Percentiles rank a stretch among this genome's conserved stretches.
These are phyloP conservation scores for Seladonia tumulorum DNA, from an alignment of 2,888 invertebrate genomes.

Conservation along the genomic window DNA sequence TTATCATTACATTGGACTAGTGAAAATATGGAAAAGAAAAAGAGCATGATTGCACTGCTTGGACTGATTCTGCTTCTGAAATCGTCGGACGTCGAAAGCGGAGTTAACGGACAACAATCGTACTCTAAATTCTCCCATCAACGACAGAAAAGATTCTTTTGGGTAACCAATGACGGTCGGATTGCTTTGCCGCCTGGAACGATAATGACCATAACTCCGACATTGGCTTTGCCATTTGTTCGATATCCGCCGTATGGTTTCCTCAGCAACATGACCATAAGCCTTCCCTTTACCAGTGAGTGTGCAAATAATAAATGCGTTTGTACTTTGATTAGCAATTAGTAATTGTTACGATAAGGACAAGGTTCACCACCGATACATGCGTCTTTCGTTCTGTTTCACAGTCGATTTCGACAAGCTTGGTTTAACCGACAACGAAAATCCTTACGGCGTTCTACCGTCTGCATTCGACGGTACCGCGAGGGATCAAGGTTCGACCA, in stretches of 20 bases:
- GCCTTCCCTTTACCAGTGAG: slow-evolving; percentile 94
- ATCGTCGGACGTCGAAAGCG: slow-evolving; percentile 42
- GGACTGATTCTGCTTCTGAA: slow-evolving; percentile 59
- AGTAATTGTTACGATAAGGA: not conserved
- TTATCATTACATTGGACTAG: not conserved
- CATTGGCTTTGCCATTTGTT: slow-evolving; percentile 92
- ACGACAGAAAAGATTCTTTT: slow-evolving; percentile 92
- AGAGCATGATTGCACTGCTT: slow-evolving; percentile 58
- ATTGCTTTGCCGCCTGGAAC: slow-evolving; percentile 94
- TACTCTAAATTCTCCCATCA: slow-evolving; percentile 85
- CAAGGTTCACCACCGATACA: not conserved
- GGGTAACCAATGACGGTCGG: slow-evolving; percentile 94
- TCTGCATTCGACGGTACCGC: slow-evolving; percentile 89
- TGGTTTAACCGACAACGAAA: slow-evolving; percentile 94
- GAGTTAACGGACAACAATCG: slow-evolving; percentile 41
- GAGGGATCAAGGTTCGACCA: slow-evolving; percentile 79
- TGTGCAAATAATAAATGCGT: slow-evolving; percentile 66
- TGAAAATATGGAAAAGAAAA: slow-evolving; percentile 18
- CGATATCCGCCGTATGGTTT: slow-evolving; percentile 94
- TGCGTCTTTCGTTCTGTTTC: not conserved
- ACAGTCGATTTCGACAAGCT: slow-evolving; percentile 94
- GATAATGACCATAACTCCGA: slow-evolving; percentile 91
- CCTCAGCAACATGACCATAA: slow-evolving; percentile 92
- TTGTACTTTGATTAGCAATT: not conserved
- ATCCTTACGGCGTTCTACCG: slow-evolving; percentile 92